A percentile compares a stretch with the other conserved stretches of the same genome.
Evolutionary conservation across 2,113 vertebrate genomes (phyloP).

Genomic region (Falcunculus frontatus): DNA sequence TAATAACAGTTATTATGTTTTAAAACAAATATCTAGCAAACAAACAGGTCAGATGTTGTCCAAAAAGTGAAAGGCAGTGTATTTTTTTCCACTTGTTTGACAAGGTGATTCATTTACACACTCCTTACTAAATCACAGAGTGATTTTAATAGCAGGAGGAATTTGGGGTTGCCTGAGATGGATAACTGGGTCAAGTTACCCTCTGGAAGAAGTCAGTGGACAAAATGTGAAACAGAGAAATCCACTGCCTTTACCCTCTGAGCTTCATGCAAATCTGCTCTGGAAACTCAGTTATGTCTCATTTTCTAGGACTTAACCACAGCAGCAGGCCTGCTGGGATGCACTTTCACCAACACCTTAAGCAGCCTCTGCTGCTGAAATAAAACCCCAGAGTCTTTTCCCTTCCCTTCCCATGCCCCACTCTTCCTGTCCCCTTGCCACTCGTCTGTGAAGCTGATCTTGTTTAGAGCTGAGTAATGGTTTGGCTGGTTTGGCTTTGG

Average conservation of each 20-base stretch:
- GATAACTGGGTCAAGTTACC: slow-evolving; percentile 6
- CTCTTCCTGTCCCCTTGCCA: neutral
- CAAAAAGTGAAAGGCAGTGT: neutral
- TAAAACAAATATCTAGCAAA: slow-evolving; percentile 10
- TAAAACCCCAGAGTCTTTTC: neutral
- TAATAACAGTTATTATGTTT: slow-evolving; percentile 13
- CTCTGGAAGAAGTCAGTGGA: neutral
- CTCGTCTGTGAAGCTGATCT: neutral
- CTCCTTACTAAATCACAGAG: neutral
- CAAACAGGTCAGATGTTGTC: neutral
- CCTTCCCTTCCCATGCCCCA: neutral
- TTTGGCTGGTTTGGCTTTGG: neutral
- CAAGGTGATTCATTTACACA: neutral
- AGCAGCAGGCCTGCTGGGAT: slow-evolving; percentile 3
- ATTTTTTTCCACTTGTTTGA: slow-evolving; percentile 24
- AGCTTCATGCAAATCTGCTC: slow-evolving; percentile 18
- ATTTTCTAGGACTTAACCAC: slow-evolving; percentile 29
- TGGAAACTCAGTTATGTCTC: neutral
- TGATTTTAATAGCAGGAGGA: slow-evolving; percentile 6
- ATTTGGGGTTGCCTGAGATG: neutral
- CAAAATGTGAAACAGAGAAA: neutral
- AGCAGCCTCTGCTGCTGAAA: neutral
- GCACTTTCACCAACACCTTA: neutral
- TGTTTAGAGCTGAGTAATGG: neutral
- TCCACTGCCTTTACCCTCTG: neutral